Evolutionary conservation across 2,888 invertebrate species (phyloP).

Genomic region (Pheosia tremula): DNA sequence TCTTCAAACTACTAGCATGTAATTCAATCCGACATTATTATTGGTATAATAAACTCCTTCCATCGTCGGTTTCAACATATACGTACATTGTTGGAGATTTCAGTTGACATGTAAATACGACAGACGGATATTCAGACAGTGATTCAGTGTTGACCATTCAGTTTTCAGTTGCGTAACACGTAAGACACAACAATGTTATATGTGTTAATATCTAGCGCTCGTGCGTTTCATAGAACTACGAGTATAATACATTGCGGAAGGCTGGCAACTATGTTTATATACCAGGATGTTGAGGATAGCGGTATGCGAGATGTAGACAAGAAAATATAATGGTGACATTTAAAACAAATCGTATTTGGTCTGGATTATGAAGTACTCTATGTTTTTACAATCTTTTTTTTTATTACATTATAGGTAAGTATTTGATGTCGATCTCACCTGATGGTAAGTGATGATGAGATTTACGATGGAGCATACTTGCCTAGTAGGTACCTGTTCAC

Average conservation of each 20-base stretch:
- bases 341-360: too few relatives aligned
- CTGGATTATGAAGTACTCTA: too few relatives aligned
- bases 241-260: slow-evolving; percentile 40
- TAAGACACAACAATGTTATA: slow-evolving; percentile 40
- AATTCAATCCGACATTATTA: too few relatives aligned
- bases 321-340: too few relatives aligned
- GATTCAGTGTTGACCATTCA: slow-evolving; percentile 35
- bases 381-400: too few relatives aligned
- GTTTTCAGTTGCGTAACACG: slow-evolving; percentile 32
- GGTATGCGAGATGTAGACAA: slow-evolving; percentile 4
- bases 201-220: slow-evolving; percentile 33
- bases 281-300: slow-evolving; percentile 5
- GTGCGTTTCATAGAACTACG: slow-evolving; percentile 45
- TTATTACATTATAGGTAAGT: too few relatives aligned
- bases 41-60: slow-evolving; percentile 3
- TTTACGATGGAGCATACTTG: too few relatives aligned
- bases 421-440: too few relatives aligned
- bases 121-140: slow-evolving; percentile 30
- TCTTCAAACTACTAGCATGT: too few relatives aligned
- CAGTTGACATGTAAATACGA: slow-evolving; percentile 37
- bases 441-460: too few relatives aligned
- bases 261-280: slow-evolving; percentile 41
- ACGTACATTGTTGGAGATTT: slow-evolving; percentile 30
- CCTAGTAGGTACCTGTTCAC: too few relatives aligned
- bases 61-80: slow-evolving; percentile 31